phyloP scores from a whole-genome alignment of 2,113 vertebrate genomes.

The Malurus cyaneus region DNA sequence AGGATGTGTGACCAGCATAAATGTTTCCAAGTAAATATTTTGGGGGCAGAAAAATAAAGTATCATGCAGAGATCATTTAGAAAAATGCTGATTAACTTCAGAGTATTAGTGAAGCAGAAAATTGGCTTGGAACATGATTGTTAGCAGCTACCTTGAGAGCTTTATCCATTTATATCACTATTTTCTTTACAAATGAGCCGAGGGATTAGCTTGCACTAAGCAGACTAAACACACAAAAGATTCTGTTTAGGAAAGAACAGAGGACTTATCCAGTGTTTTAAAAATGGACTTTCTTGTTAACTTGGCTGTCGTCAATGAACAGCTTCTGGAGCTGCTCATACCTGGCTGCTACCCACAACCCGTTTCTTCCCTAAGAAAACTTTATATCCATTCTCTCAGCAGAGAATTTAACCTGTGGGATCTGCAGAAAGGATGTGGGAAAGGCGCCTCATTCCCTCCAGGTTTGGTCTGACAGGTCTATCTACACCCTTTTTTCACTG shows the following conservation, averaged over 20 bases:
- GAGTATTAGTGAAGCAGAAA: conserved; percentile 40
- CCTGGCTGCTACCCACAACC: not conserved
- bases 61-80: not conserved
- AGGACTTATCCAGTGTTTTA: not conserved
- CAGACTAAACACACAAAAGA: not conserved
- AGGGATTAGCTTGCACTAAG: conserved; percentile 25
- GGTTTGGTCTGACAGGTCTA: not conserved
- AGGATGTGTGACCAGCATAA: not conserved
- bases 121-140: conserved; percentile 21
- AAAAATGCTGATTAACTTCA: conserved; percentile 38
- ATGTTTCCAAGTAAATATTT: not conserved
- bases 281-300: not conserved
- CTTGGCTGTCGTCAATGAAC: not conserved
- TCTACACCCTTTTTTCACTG: not conserved
- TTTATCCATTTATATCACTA: conserved; percentile 14
- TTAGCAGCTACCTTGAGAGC: conserved; percentile 36
- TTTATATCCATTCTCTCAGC: not conserved
- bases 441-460: fast-evolving
- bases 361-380: not conserved
- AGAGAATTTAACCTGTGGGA: not conserved
- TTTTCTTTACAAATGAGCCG: conserved; percentile 6
- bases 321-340: not conserved
- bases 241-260: not conserved
- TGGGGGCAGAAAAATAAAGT: not conserved
- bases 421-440: not conserved